Evolutionary conservation across 2,888 invertebrate species (phyloP), one percentile per base, ranked within the genome.

Genomic region (Parasteatoda lunata): DNA sequence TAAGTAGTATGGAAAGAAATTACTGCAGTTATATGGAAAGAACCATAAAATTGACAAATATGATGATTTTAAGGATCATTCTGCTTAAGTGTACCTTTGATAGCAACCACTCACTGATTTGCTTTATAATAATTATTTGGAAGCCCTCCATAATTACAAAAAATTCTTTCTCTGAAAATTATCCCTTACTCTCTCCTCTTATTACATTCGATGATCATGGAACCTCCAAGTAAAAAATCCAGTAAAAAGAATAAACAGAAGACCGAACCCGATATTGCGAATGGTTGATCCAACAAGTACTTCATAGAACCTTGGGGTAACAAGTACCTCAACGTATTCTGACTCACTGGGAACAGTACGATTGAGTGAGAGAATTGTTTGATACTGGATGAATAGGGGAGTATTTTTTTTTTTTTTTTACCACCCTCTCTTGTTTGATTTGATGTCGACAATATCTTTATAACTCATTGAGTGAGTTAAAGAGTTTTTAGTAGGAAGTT

Each of bases 281-380:
- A 13, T 64, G 69, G 49, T 59, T 70, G 70, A 75, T 9, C 69
- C 59, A 64, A 76, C 69, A 73, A 81, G 80, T 9, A 73, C 71
- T 47, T 13, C 51, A 72, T 51, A 49, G 51, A 72, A 72, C 30
- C 15, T 15, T 51, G 51, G 49, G 13, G 30, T 52, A 72, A 72
- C 48, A 9, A 49, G 51, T 51, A n/a, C 15, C 51, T n/a, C 7
- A 30, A 1, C n/a, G 72, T 7, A 47, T 15, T 70, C 69, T 59
- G 30, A 52, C 47, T 75, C 59, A 30, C 75, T 80, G 80, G 66
- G 65, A 54, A 45, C 80, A 49, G 11, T 80, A 66, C 52, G 80
- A 72, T 66, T 80, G 71, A 13, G 51, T 11, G 64, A 15, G 48
- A 70, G 79, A 51, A 68, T 2, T 30, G 64, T 59, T 75, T 75